Evolutionary conservation across 2,888 invertebrate genomes (phyloP).

Genomic region (Zaprionus lineosus): DNA sequence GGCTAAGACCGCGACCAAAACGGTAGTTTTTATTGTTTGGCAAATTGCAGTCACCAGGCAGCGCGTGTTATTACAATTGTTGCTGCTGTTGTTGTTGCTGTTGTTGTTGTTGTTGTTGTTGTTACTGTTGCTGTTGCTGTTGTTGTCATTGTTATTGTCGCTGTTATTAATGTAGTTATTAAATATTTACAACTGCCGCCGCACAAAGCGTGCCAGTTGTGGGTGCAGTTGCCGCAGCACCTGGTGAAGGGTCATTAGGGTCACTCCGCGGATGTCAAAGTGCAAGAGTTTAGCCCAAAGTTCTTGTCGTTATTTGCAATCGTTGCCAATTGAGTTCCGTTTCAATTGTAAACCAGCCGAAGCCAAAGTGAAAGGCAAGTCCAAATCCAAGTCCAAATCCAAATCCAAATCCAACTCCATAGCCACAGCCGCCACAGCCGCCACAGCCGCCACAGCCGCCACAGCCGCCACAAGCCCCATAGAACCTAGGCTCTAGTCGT

Average conservation of each 20-base stretch:
- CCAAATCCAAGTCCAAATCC: not conserved
- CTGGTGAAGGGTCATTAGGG: constrained; percentile 31
- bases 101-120: constrained; percentile 23
- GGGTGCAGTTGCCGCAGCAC: constrained; percentile 43
- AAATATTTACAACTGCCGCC: constrained; percentile 76
- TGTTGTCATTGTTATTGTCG: constrained; percentile 53
- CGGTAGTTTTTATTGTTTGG: constrained; percentile 77
- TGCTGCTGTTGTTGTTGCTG: constrained; percentile 28
- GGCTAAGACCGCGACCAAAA: constrained; percentile 61
- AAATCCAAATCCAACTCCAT: not conserved
- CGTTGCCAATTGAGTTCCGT: constrained; percentile 15
- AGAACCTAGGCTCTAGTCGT: constrained; percentile 28
- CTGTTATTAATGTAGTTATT: constrained; percentile 77
- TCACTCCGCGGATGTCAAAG: constrained; percentile 60
- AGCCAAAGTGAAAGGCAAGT: constrained; percentile 61
- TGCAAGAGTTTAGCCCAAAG: constrained; percentile 73
- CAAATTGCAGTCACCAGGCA: constrained; percentile 62
- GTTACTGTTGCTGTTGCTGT: constrained; percentile 17
- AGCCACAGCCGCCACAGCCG: no score
- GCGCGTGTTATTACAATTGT: constrained; percentile 68
- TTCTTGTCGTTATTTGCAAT: constrained; percentile 74
- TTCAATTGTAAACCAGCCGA: constrained; percentile 8
- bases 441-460: no score
- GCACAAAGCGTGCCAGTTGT: constrained; percentile 62
- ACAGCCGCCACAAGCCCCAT: not conserved